Evolutionary conservation across 2,113 vertebrate species (phyloP).

Genomic region (Ardeotis arabs): DNA sequence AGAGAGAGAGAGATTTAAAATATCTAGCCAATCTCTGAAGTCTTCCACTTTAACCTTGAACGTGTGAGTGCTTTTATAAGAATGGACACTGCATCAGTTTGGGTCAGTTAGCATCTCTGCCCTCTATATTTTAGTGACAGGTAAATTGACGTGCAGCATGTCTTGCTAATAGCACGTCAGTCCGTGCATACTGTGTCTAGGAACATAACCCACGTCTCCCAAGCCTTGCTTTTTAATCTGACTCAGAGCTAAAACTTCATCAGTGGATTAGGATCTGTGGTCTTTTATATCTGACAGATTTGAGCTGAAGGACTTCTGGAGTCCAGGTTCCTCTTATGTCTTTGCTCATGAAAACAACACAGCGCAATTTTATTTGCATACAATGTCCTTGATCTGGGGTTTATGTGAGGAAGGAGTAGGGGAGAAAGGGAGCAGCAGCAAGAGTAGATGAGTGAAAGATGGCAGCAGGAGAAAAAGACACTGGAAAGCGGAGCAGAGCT

Average conservation of each 20-base stretch:
- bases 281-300: neutral
- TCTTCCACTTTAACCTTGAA: conserved; percentile 14
- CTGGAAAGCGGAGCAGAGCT: neutral
- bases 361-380: neutral
- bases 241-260: neutral
- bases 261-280: neutral
- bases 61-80: conserved; percentile 1
- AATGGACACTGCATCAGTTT: neutral
- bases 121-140: neutral
- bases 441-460: neutral
- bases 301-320: neutral
- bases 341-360: neutral
- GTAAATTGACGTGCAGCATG: neutral
- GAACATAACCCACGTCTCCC: neutral
- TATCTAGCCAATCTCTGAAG: neutral
- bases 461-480: neutral
- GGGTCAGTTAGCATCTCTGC: conserved; percentile 39
- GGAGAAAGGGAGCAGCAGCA: neutral
- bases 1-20: neutral
- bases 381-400: neutral
- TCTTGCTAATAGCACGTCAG: neutral
- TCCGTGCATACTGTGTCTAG: neutral
- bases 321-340: neutral
- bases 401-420: neutral
- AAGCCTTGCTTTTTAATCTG: conserved; percentile 16